phyloP scores from a whole-genome alignment of 2,113 vertebrate genomes.

The Reinhardtius hippoglossoides region DNA sequence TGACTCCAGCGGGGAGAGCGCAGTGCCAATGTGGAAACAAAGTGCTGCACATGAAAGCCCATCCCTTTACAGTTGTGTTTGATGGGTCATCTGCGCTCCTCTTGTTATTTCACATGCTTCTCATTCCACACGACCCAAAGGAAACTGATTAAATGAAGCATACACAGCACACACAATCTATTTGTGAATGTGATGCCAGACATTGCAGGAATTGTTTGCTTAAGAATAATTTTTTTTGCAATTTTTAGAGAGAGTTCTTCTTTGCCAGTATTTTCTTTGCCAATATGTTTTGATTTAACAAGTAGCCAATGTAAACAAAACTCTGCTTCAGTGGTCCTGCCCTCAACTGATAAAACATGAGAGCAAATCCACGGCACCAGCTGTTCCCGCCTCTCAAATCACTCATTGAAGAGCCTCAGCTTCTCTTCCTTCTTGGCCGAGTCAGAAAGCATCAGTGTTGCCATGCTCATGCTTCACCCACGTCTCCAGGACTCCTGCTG shows the following conservation, averaged over 20 bases:
- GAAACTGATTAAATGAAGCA: constrained; percentile 1
- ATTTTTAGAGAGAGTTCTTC: not conserved
- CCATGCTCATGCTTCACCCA: constrained; percentile 28
- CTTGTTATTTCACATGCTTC: constrained; percentile 21
- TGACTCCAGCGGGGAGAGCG: constrained; percentile 46
- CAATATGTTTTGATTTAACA: constrained; percentile 7
- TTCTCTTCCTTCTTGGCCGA: constrained; percentile 47
- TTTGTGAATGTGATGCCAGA: not conserved
- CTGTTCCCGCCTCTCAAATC: constrained; percentile 67
- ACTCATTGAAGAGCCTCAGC: constrained; percentile 55
- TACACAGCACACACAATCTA: not conserved
- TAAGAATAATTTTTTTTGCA: not conserved
- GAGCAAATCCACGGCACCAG: constrained; percentile 64
- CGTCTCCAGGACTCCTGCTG: constrained; percentile 14
- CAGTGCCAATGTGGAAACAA: constrained; percentile 33
- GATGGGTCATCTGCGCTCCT: constrained; percentile 39
- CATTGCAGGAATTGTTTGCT: constrained; percentile 9
- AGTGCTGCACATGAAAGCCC: constrained; percentile 36
- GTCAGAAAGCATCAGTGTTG: constrained; percentile 59
- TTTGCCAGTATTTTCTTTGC: not conserved
- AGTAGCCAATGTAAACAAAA: constrained; percentile 22
- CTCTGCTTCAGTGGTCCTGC: constrained; percentile 30
- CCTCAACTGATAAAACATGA: constrained; percentile 58
- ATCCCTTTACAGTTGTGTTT: constrained; percentile 27
- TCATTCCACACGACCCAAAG: not conserved